Conservation (phyloP, 2,888 invertebrate genomes). For the Diplolepis rosae region DNA sequence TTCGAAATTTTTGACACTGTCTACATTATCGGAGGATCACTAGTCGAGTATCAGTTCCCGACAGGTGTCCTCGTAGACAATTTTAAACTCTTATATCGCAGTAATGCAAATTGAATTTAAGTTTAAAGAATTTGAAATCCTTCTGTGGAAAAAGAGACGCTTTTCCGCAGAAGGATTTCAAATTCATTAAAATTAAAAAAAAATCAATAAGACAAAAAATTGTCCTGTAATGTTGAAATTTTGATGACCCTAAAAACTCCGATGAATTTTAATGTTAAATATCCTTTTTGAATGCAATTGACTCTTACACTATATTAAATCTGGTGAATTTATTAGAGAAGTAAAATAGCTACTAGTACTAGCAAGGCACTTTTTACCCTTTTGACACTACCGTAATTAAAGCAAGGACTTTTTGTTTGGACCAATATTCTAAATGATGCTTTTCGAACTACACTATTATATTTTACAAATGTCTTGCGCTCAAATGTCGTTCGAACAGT, state of each 20-base stretch:
- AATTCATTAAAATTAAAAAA: no score
- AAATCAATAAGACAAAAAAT: no score
- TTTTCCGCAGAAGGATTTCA: no score
- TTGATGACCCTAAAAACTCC: background rate
- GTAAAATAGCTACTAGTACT: slow-evolving; percentile 33
- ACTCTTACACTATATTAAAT: background rate
- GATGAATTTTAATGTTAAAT: background rate
- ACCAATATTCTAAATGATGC: slow-evolving; percentile 43
- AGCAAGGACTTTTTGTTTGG: slow-evolving; percentile 35
- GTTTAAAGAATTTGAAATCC: no score
- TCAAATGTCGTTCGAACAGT: slow-evolving; percentile 5
- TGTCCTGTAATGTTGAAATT: background rate
- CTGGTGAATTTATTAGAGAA: background rate
- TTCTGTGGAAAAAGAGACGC: no score
- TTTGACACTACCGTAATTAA: slow-evolving; percentile 34
- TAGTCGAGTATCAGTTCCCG: no score
- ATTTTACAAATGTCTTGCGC: slow-evolving; percentile 28
- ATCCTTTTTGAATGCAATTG: background rate
- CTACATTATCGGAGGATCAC: no score
- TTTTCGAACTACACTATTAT: slow-evolving; percentile 43
- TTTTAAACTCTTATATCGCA: no score
- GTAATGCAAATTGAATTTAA: no score
- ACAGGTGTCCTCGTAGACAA: no score
- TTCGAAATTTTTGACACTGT: no score
- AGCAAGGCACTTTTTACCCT: slow-evolving; percentile 31